Evolutionary conservation across 2,888 invertebrate genomes (phyloP), one percentile per base, ranked within the genome.

Genomic region (Parnassius smintheus): DNA sequence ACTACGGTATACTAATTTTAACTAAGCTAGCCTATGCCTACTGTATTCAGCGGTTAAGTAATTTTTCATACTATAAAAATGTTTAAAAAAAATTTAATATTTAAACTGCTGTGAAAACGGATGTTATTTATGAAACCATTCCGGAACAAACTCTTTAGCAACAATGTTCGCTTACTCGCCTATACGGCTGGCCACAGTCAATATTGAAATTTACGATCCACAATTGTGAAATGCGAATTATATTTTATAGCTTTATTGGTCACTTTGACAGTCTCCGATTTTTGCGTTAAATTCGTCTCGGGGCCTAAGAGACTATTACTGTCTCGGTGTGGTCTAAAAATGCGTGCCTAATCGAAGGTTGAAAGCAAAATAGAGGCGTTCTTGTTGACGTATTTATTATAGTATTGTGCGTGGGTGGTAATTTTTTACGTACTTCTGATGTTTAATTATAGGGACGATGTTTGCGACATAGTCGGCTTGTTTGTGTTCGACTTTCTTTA

Each of bases 161-260:
- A 87, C 87, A 83, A 73, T 81, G 86, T 88, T 65, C 62, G 59
- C 56, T 66, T 69, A 63, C 69, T 66, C 64, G 60, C 10, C 46
- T 46, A 59, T 53, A 56, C 61, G 72, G 68, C 71, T 72, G 69
- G 75, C 75, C 81, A 75, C 76, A 77, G 77, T 77, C 80, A 81
- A 86, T 83, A 85, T 83, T 83, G 78, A 83, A 83, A 86, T 88
- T 87, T 88, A 88, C 77, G 82, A 81, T 74, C 59, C n/a, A 25
- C 75, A 81, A 81, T 85, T 85, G 83, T 83, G 70, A 68, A 66
- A 68, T 72, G 64, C 61, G 68, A 72, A 74, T 77, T 76, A 77
- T 76, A 82, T 81, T 82, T 82, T 83, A 86, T 74, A 81, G 74
- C 85, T 86, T 80, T 85, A 88, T 86, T 77, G 80, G 78, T 63